Conservation (phyloP, 2,797 vertebrate genomes). For the Sebastiscus tertius region DNA sequence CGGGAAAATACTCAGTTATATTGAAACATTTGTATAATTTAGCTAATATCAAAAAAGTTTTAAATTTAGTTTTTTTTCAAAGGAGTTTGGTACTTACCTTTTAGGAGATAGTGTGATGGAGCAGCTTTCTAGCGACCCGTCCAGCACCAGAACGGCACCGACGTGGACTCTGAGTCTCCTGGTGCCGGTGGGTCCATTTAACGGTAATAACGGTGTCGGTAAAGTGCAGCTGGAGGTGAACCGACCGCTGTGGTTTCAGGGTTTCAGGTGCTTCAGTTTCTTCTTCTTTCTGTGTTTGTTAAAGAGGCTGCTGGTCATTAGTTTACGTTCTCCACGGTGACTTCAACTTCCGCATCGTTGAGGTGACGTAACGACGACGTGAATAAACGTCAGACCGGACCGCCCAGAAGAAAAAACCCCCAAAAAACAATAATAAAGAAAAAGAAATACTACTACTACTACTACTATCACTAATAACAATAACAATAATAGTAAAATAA, state of each 20-base stretch:
- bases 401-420: neutral
- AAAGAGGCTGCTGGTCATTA: slow-evolving; percentile 46
- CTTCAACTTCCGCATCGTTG: slow-evolving; percentile 68
- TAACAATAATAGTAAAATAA: too few species aligned
- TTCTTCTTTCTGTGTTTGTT: neutral
- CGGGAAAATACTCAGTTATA: fast-evolving
- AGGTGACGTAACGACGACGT: slow-evolving; percentile 56
- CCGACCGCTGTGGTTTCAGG: neutral
- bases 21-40: fast-evolving
- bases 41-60: fast-evolving
- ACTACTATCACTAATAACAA: too few species aligned
- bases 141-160: neutral
- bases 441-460: too few species aligned
- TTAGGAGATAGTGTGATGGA: neutral
- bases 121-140: neutral
- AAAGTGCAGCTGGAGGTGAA: neutral
- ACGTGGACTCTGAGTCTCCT: neutral
- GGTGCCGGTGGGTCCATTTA: slow-evolving; percentile 29
- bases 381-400: neutral
- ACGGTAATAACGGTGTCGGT: slow-evolving; percentile 5
- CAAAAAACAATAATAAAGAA: too few species aligned
- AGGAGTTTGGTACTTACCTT: slow-evolving; percentile 38
- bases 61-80: neutral
- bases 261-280: neutral
- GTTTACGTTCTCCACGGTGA: slow-evolving; percentile 79